Conservation (phyloP, 2,113 vertebrate species). For the Nothobranchius kuhntae region DNA sequence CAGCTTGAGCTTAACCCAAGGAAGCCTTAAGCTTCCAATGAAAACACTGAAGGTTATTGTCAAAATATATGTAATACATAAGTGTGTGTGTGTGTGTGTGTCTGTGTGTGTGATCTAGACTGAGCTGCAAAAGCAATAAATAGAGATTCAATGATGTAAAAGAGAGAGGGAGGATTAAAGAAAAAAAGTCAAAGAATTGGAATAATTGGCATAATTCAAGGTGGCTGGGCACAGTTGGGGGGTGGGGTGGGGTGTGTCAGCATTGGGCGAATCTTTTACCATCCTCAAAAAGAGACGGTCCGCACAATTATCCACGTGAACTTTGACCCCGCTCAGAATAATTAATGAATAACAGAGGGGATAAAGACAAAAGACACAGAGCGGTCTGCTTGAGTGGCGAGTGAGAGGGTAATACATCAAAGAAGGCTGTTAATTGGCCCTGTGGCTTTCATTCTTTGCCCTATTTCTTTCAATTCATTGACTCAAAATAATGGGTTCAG, state of each 20-base stretch:
- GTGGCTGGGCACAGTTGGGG: slow-evolving; percentile 93
- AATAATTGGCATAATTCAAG: slow-evolving; percentile 96
- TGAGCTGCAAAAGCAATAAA: slow-evolving; percentile 17
- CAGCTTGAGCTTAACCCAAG: slow-evolving; percentile 6
- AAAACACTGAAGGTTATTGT: background rate
- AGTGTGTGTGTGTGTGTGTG: background rate
- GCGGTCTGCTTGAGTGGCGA: slow-evolving; percentile 90
- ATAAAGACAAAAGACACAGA: slow-evolving; percentile 98
- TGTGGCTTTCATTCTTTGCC: slow-evolving; percentile 99
- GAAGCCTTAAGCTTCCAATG: slow-evolving; percentile 7
- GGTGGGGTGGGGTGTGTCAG: slow-evolving; percentile 83
- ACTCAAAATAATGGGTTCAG: slow-evolving; percentile 99
- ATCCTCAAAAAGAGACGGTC: slow-evolving; percentile 87
- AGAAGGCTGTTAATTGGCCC: slow-evolving; percentile 99
- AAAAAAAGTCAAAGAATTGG: slow-evolving; percentile 88
- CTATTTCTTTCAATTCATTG: slow-evolving; percentile 99
- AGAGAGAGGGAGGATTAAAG: slow-evolving; percentile 49
- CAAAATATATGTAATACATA: slow-evolving; percentile 1
- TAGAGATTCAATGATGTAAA: slow-evolving; percentile 74
- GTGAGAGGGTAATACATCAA: slow-evolving; percentile 95
- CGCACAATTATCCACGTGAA: slow-evolving; percentile 97
- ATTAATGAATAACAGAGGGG: slow-evolving; percentile 99
- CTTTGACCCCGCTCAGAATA: slow-evolving; percentile 96
- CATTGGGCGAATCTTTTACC: slow-evolving; percentile 89
- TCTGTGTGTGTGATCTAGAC: slow-evolving; percentile 29